Conservation (phyloP, 23 tunicate genomes). For the Ciona savignyi region DNA sequence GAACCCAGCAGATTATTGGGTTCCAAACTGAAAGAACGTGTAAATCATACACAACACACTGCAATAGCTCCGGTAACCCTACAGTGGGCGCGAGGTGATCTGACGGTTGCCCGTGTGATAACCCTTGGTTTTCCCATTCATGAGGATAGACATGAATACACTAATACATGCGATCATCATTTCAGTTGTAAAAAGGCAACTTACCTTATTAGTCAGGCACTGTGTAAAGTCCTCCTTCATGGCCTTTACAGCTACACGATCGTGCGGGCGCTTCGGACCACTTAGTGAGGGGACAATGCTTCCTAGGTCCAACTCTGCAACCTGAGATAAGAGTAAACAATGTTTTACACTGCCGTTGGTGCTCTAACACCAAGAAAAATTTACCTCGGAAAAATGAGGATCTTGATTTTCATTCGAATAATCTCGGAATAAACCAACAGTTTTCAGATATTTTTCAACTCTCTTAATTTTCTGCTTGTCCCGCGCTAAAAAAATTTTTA, state of each 20-base stretch:
- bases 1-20: too few species aligned
- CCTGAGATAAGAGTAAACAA: conserved; percentile 30
- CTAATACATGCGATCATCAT: too few species aligned
- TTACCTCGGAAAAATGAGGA: conserved; percentile 72
- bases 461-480: conserved; percentile 42
- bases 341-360: neutral
- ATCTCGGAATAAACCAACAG: conserved; percentile 58
- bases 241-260: conserved; percentile 74
- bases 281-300: conserved; percentile 85
- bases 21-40: too few species aligned
- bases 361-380: too few species aligned
- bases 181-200: neutral
- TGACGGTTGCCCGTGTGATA: too few species aligned
- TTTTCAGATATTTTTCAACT: conserved; percentile 55
- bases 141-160: neutral
- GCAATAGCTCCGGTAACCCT: too few species aligned
- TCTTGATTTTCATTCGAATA: conserved; percentile 38
- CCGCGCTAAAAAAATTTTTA: too few species aligned
- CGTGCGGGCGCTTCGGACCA: conserved; percentile 97
- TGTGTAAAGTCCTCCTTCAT: conserved; percentile 72
- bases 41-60: too few species aligned
- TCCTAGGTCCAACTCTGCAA: conserved; percentile 68
- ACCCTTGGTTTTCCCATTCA: too few species aligned
- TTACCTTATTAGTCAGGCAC: conserved; percentile 63
- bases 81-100: too few species aligned